Percentiles rank a stretch among this genome's conserved stretches.
Evolutionary conservation across 2,888 invertebrate species (phyloP).

Genomic region (Polymixis lichenea): DNA sequence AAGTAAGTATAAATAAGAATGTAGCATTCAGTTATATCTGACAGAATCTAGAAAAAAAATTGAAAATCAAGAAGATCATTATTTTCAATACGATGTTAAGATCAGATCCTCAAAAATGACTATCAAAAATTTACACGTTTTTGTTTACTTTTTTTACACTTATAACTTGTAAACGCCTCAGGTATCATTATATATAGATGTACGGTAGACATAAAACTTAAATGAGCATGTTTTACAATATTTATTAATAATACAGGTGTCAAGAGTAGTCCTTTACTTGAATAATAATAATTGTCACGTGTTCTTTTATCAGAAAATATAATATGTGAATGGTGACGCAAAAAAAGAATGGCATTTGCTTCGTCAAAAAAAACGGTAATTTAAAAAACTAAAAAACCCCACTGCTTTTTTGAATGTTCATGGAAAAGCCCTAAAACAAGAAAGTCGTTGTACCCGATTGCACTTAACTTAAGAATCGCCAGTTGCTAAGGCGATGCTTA

Average conservation of each 20-base stretch:
- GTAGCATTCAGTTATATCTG: neutral
- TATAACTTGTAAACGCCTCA: neutral
- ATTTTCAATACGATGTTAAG: neutral
- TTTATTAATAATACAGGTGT: constrained; percentile 10
- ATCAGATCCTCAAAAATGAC: neutral
- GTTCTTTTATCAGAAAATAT: neutral
- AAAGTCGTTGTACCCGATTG: no score
- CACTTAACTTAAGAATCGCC: no score
- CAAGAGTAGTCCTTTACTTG: neutral
- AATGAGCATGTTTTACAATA: constrained; percentile 8
- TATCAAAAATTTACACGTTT: neutral
- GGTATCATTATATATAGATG: no score
- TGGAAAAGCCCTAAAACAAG: no score
- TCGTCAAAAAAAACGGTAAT: no score
- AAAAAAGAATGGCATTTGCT: constrained; percentile 1
- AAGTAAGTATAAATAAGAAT: constrained; percentile 65
- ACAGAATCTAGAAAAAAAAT: no score
- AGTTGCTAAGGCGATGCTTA: no score
- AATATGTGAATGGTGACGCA: neutral
- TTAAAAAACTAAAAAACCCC: no score
- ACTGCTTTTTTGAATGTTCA: no score
- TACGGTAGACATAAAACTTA: neutral
- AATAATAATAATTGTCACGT: neutral
- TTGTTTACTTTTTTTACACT: no score
- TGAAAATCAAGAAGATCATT: no score